A percentile compares a stretch with the other conserved stretches of the same genome.
phyloP scores from a whole-genome alignment of 2,113 vertebrate species.

The Myxocyprinus asiaticus region DNA sequence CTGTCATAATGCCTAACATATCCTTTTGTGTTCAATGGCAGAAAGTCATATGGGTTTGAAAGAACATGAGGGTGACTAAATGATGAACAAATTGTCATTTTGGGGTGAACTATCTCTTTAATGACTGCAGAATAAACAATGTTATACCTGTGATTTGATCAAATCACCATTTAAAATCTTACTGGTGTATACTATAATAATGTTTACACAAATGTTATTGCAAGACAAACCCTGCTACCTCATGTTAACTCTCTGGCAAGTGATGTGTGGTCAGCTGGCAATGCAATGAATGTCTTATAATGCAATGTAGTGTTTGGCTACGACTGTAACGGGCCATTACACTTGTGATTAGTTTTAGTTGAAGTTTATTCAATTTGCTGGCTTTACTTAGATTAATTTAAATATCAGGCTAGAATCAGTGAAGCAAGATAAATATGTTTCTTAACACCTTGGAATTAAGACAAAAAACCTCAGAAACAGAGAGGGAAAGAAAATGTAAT shows the following conservation, averaged over 20 bases:
- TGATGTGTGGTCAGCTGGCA: conserved; percentile 35
- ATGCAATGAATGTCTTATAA: conserved; percentile 28
- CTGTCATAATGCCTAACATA: too few species aligned
- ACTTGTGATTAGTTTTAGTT: conserved; percentile 42
- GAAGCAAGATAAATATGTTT: conserved; percentile 48
- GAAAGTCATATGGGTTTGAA: too few species aligned
- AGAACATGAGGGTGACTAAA: too few species aligned
- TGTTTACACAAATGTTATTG: conserved; percentile 25
- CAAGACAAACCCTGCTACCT: not conserved
- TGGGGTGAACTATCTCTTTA: too few species aligned
- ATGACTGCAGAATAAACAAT: too few species aligned
- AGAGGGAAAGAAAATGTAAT: too few species aligned
- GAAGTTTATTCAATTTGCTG: conserved; percentile 49
- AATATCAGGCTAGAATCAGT: conserved; percentile 44
- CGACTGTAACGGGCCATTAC: conserved; percentile 51
- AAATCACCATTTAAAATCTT: too few species aligned
- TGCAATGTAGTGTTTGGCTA: conserved; percentile 42
- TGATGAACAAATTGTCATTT: too few species aligned
- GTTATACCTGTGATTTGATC: too few species aligned
- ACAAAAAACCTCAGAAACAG: not conserved
- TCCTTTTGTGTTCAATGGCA: too few species aligned
- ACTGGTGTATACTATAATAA: not conserved
- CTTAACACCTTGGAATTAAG: not conserved
- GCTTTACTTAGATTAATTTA: conserved; percentile 44
- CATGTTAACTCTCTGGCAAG: too few species aligned